phyloP scores from a whole-genome alignment of 1,140 invertebrate species.

The Sarcophaga bullata region DNA sequence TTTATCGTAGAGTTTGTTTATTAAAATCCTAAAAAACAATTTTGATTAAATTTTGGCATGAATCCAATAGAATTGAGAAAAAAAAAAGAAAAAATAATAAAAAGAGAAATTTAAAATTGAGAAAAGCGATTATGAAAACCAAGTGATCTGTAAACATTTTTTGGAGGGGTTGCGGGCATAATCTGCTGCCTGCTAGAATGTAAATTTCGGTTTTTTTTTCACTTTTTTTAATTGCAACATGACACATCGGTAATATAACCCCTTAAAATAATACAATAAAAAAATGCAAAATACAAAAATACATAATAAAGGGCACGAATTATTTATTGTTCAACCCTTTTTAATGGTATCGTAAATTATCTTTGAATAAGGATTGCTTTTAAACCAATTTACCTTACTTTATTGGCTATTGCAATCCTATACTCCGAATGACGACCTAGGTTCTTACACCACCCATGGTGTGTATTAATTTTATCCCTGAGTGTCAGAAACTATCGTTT shows the following conservation, averaged over 20 bases:
- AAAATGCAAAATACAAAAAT: no score
- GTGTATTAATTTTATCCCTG: no score
- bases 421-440: no score
- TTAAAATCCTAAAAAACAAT: constrained; percentile 27
- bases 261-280: background rate
- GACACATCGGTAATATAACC: background rate
- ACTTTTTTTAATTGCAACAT: background rate
- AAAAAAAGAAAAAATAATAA: no score
- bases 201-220: background rate
- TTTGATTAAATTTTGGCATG: constrained; percentile 43
- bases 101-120: background rate
- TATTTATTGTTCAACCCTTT: no score
- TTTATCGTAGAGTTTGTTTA: constrained; percentile 28
- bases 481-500: no score
- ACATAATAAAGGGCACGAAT: no score
- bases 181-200: background rate
- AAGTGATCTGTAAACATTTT: constrained; percentile 23
- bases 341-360: no score
- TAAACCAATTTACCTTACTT: no score
- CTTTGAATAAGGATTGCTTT: no score
- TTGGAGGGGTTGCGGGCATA: background rate
- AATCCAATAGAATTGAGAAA: background rate
- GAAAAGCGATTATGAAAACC: background rate
- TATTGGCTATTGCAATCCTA: no score
- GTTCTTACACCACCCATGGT: no score